Conservation (phyloP, 2,113 vertebrate genomes). For the Naja naja region DNA sequence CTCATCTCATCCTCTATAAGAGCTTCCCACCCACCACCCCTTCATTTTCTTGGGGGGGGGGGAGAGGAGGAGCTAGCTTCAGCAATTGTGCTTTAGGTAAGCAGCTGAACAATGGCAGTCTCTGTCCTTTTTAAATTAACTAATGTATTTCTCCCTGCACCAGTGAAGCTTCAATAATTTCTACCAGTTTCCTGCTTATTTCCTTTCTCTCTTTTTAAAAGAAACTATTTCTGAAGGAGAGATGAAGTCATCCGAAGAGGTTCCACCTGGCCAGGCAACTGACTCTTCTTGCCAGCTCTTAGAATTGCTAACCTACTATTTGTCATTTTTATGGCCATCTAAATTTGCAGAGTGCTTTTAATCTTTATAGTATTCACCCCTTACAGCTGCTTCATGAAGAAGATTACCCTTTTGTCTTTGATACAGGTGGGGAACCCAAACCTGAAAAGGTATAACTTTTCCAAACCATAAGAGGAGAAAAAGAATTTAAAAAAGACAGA, state of each 20-base stretch:
- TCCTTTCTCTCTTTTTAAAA: background rate
- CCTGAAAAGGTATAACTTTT: background rate
- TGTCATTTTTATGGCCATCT: slow-evolving; percentile 29
- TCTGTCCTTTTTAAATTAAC: background rate
- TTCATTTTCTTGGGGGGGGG: background rate
- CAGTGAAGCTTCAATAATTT: background rate
- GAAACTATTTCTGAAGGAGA: slow-evolving; percentile 21
- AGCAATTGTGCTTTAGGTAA: background rate
- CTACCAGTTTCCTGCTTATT: background rate
- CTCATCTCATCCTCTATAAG: background rate
- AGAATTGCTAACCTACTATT: slow-evolving; percentile 14
- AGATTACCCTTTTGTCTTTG: background rate
- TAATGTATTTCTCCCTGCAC: background rate
- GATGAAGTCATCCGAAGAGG: slow-evolving; percentile 33
- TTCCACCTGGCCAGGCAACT: slow-evolving; percentile 29
- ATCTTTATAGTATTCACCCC: slow-evolving; percentile 29
- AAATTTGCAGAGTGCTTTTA: slow-evolving; percentile 28
- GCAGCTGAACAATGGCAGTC: background rate
- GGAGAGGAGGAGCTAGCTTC: background rate
- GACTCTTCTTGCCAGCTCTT: slow-evolving; percentile 30
- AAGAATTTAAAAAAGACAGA: background rate
- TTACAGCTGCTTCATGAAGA: slow-evolving; percentile 14
- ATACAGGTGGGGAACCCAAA: background rate
- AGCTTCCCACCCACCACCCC: background rate
- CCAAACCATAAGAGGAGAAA: background rate